phyloP scores from a whole-genome alignment of 2,888 invertebrate species.

The Dryococelus australis region DNA sequence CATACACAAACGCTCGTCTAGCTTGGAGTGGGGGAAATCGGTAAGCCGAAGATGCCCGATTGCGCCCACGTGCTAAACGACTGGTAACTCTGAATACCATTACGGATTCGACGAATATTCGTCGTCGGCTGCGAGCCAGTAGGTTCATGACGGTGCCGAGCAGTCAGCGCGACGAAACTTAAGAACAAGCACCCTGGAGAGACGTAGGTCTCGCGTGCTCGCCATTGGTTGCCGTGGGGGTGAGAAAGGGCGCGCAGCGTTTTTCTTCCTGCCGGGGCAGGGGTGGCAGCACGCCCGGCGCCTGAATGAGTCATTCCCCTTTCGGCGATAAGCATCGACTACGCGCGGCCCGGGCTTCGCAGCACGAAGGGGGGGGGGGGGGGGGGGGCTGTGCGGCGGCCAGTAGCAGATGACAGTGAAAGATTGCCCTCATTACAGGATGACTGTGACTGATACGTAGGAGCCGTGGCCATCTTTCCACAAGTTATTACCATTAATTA shows the following conservation, averaged over 20 bases:
- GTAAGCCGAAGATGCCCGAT: too few relatives aligned
- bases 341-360: neutral
- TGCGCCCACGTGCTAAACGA: too few relatives aligned
- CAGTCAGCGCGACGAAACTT: too few relatives aligned
- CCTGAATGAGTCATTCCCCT: slow-evolving; percentile 16
- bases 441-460: neutral
- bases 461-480: neutral
- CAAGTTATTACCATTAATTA: slow-evolving; percentile 1
- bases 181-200: too few relatives aligned
- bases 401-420: neutral
- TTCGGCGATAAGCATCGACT: neutral
- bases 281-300: neutral
- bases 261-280: neutral
- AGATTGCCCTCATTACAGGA: neutral
- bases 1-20: too few relatives aligned
- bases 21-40: too few relatives aligned
- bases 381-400: neutral
- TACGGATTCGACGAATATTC: too few relatives aligned
- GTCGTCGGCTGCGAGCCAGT: too few relatives aligned
- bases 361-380: neutral
- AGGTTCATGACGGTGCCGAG: too few relatives aligned
- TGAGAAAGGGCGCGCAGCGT: neutral
- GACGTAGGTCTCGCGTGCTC: too few relatives aligned
- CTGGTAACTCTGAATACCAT: too few relatives aligned
- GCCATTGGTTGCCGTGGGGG: too few relatives aligned